Conservation (phyloP, 30 jellyfish, hydroid and myxozoan genomes). For the Hydractinia symbiolongicarpus region DNA sequence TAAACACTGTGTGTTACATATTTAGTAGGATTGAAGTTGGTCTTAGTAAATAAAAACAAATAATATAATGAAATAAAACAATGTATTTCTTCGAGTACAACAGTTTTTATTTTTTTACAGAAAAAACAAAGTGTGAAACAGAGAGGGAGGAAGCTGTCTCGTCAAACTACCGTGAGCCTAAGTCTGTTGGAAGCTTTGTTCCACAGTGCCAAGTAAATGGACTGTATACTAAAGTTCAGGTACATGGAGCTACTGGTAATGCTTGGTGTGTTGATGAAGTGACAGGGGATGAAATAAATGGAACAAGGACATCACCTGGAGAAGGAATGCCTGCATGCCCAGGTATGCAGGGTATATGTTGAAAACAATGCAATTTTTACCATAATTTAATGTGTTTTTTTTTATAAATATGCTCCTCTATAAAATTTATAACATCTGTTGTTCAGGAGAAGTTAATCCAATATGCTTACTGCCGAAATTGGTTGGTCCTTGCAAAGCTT, state of each 20-base stretch:
- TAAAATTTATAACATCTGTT: too few species aligned
- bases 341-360: conserved; percentile 2
- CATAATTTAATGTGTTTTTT: too few species aligned
- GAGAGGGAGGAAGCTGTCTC: conserved; percentile 21
- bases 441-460: conserved; percentile 5
- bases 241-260: background rate
- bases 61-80: too few species aligned
- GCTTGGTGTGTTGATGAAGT: conserved; percentile 24
- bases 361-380: background rate
- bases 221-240: conserved; percentile 8
- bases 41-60: too few species aligned
- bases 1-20: too few species aligned
- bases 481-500: conserved; percentile 34
- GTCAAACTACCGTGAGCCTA: conserved; percentile 9
- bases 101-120: background rate
- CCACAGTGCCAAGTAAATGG: conserved; percentile 20
- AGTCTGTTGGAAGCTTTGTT: conserved; percentile 4
- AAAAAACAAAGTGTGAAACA: conserved; percentile 7
- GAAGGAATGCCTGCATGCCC: conserved; percentile 26
- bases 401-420: too few species aligned
- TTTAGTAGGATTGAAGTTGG: too few species aligned
- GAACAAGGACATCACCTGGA: conserved; percentile 8
- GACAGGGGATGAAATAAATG: conserved; percentile 19
- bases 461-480: conserved; percentile 14
- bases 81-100: too few species aligned